Evolutionary conservation across 1,140 invertebrate species (phyloP), one percentile per base, ranked within the genome.

Genomic region (Drosophila suzukii): DNA sequence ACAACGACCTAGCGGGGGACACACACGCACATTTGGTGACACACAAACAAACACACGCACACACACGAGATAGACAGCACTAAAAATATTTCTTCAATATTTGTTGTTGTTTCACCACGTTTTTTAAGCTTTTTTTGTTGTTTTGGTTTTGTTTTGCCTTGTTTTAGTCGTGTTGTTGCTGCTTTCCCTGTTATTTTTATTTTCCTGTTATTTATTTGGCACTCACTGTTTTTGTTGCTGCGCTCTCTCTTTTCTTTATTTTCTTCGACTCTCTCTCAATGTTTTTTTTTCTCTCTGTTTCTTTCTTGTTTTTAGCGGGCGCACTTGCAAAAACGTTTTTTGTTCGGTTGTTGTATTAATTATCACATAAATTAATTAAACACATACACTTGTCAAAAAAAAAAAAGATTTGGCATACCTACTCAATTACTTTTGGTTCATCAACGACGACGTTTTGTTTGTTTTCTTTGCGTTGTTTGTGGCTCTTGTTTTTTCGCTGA

Each of bases 291-390:
- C 32, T 15, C 27, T 63, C 13, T 24, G 13, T 34, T 49, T 63
- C 39, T 58, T 57, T 49, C 32, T 47, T 49, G 38, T 51, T 59
- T 62, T 70, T 70, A 65, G 65, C 70, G 73, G 74, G 82, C 74
- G 82, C 78, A 77, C 58, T 86, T 86, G 78, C 65, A 57, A 81
- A 74, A 81, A 71, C 49, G 59, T 81, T 65, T 73, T 70, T 54
- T 54, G 59, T 74, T 61, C 32, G 17, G 15, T 54, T 70, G 27
- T 75, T 56, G 44, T 66, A 65, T 60, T 43, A 63, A 63, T 60
- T 63, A 63, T 60, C 55, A 63, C 60, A 60, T 17, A 27, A 32
- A 63, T 60, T 32, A 36, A 20, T 36, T 36, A 53, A 53, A 53
- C 32, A 53, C 50, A 53, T 36, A 63, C 60, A 63, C 30, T 62